A percentile compares a stretch with the other conserved stretches of the same genome.
phyloP scores from a whole-genome alignment of 1,140 invertebrate species.

The Brachionus rotundiformis region DNA sequence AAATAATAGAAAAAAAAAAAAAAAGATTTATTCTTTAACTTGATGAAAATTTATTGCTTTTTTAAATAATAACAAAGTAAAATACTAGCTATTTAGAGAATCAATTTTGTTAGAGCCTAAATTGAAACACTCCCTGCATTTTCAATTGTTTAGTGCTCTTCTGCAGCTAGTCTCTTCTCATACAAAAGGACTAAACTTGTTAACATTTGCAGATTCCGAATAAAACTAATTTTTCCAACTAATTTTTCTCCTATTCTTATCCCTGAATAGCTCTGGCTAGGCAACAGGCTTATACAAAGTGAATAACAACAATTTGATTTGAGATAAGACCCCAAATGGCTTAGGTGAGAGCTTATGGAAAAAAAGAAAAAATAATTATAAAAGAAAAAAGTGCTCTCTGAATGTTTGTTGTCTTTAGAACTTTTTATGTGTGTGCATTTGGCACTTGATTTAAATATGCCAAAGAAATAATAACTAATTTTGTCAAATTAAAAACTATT shows the following conservation, averaged over 20 bases:
- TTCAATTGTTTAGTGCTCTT: too few relatives aligned
- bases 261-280: too few relatives aligned
- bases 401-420: slow-evolving; percentile 43
- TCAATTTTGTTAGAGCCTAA: too few relatives aligned
- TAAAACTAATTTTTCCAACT: too few relatives aligned
- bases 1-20: slow-evolving; percentile 28
- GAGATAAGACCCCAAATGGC: background rate
- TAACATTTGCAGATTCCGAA: too few relatives aligned
- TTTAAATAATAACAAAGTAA: background rate
- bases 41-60: background rate
- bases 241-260: too few relatives aligned
- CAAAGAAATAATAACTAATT: slow-evolving; percentile 33
- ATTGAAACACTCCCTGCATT: too few relatives aligned
- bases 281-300: background rate
- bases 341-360: slow-evolving; percentile 8
- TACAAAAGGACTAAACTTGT: too few relatives aligned
- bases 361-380: too few relatives aligned
- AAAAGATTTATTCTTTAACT: background rate
- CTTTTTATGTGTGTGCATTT: background rate
- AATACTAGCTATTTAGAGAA: background rate
- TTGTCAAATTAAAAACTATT: background rate
- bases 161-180: too few relatives aligned
- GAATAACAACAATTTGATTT: background rate
- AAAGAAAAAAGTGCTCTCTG: slow-evolving; percentile 16
- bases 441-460: background rate